Percentiles rank a stretch among this genome's conserved stretches.
These are phyloP conservation scores for Pachymerium ferrugineum DNA, from an alignment of 2,888 invertebrate genomes.

Conservation along the genomic window DNA sequence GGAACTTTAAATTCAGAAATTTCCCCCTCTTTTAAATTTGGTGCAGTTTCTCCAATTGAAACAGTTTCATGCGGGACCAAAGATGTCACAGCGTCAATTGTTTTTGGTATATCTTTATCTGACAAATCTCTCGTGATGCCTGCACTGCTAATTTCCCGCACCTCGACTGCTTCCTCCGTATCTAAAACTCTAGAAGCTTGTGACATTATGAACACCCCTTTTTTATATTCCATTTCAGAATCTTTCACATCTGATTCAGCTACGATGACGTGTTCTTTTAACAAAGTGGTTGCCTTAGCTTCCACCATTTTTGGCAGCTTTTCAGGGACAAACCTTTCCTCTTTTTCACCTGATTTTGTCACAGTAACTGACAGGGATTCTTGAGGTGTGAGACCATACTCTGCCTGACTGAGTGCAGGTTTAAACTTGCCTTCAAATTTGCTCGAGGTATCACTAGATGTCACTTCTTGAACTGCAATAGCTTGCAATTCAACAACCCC, in stretches of 20 bases:
- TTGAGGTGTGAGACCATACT: slow-evolving; percentile 52
- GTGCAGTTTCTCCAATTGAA: slow-evolving; percentile 26
- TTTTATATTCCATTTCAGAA: not conserved
- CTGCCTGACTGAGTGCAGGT: not conserved
- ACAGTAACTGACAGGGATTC: slow-evolving; percentile 59
- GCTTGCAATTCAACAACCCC: not conserved
- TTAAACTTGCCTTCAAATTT: not conserved
- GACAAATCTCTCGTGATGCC: slow-evolving; percentile 6
- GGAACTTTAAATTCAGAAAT: not conserved
- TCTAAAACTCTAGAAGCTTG: slow-evolving; percentile 34
- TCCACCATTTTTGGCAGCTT: slow-evolving; percentile 33
- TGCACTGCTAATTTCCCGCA: not conserved
- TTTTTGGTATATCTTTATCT: slow-evolving; percentile 20
- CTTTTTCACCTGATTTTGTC: slow-evolving; percentile 61
- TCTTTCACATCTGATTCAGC: slow-evolving; percentile 2
- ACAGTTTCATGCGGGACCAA: slow-evolving; percentile 35
- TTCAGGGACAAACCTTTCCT: slow-evolving; percentile 32
- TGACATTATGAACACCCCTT: slow-evolving; percentile 24
- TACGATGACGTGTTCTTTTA: slow-evolving; percentile 36
- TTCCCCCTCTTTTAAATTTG: slow-evolving; percentile 29
- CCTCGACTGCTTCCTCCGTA: slow-evolving; percentile 9
- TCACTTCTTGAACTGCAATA: slow-evolving; percentile 11
- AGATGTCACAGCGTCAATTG: slow-evolving; percentile 12
- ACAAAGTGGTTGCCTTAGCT: slow-evolving; percentile 33
- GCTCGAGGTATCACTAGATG: not conserved